Conservation (phyloP, 1,140 invertebrate species). For the Zaprionus africanus region DNA sequence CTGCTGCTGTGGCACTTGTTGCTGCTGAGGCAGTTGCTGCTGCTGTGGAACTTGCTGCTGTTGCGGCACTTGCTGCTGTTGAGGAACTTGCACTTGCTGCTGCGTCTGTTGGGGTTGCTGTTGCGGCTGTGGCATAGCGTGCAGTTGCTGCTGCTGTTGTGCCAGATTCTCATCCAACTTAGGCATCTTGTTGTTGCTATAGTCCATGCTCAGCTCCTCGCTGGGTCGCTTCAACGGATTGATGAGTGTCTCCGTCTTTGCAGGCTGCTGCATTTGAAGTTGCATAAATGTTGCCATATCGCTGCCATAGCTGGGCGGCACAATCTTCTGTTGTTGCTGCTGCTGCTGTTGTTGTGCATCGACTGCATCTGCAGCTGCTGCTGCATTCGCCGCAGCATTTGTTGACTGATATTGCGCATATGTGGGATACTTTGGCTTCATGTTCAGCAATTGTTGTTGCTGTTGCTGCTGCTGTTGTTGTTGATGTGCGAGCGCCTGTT, state of each 20-base stretch:
- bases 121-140: slow-evolving; percentile 29
- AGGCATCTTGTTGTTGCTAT: slow-evolving; percentile 60
- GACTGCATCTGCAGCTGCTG: slow-evolving; percentile 63
- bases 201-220: slow-evolving; percentile 71
- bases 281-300: slow-evolving; percentile 81
- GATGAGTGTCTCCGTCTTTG: slow-evolving; percentile 62
- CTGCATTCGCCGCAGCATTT: slow-evolving; percentile 74
- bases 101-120: slow-evolving; percentile 71
- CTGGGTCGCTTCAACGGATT: slow-evolving; percentile 67
- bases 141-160: slow-evolving; percentile 78
- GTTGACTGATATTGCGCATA: slow-evolving; percentile 80
- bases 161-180: slow-evolving; percentile 62
- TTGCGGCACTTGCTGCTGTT: slow-evolving; percentile 43
- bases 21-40: slow-evolving; percentile 56
- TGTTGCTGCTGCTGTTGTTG: slow-evolving; percentile 43
- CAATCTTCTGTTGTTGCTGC: slow-evolving; percentile 54
- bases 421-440: slow-evolving; percentile 74
- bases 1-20: slow-evolving; percentile 40
- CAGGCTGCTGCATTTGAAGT: slow-evolving; percentile 72
- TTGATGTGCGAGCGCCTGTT: slow-evolving; percentile 42
- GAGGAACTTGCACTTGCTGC: slow-evolving; percentile 58
- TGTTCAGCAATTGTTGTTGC: slow-evolving; percentile 46
- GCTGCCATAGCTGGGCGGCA: slow-evolving; percentile 66
- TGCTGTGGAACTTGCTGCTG: slow-evolving; percentile 29
- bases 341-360: slow-evolving; percentile 49